phyloP scores from a whole-genome alignment of 2,113 vertebrate species.

The Buteo buteo region DNA sequence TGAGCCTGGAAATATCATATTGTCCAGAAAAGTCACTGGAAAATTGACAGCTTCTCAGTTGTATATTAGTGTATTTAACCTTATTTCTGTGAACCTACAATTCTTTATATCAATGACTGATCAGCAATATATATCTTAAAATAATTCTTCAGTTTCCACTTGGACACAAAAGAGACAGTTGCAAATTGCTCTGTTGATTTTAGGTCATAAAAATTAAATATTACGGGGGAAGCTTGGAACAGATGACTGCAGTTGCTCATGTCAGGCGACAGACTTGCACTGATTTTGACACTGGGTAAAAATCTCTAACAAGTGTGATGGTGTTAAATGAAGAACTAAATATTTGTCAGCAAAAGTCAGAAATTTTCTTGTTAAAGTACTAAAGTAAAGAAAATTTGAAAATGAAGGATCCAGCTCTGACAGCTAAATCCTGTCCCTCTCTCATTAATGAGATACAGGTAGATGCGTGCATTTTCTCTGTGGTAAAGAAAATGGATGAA shows the following conservation, averaged over 20 bases:
- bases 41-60: neutral
- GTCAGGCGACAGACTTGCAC: neutral
- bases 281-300: neutral
- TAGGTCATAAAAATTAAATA: neutral
- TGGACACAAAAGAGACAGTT: neutral
- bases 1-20: neutral
- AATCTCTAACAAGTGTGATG: neutral
- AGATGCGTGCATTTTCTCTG: neutral
- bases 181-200: neutral
- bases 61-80: neutral
- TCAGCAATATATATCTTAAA: neutral
- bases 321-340: neutral
- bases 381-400: neutral
- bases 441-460: neutral
- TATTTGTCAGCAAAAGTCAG: neutral
- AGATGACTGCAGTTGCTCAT: neutral
- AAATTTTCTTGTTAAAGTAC: neutral
- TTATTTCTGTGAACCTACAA: neutral
- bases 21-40: neutral
- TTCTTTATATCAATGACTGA: neutral
- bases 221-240: neutral
- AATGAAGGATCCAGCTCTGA: neutral
- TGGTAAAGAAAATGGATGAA: neutral
- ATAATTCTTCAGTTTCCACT: neutral
- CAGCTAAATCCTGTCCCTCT: neutral